A percentile compares a stretch with the other conserved stretches of the same genome.
These are phyloP conservation scores for Meloidogyne exigua DNA, from an alignment of 1,140 invertebrate genomes.

Conservation along the genomic window DNA sequence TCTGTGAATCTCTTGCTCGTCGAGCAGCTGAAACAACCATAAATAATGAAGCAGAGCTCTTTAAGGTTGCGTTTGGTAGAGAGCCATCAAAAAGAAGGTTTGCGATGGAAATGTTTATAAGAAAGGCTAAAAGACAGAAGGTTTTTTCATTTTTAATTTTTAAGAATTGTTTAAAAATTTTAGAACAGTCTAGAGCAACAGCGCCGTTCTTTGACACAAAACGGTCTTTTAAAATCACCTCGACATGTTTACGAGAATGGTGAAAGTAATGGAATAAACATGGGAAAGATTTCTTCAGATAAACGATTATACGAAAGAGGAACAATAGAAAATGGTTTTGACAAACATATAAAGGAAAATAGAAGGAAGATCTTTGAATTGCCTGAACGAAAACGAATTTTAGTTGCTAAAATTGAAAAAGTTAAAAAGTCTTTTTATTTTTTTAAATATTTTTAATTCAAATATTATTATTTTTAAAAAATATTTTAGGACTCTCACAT, in stretches of 20 bases:
- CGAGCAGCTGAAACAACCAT: not conserved
- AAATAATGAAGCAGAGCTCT: constrained; percentile 3
- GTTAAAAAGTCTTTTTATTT: constrained; percentile 4
- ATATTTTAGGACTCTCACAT: not conserved
- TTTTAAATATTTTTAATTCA: not conserved
- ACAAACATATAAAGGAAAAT: not conserved
- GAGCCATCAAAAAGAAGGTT: constrained; percentile 7
- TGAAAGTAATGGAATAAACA: constrained; percentile 10
- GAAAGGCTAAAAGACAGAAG: constrained; percentile 6
- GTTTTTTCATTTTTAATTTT: not conserved
- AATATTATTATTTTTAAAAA: not conserved
- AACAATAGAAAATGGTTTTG: not conserved
- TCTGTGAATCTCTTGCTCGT: constrained; percentile 1
- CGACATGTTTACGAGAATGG: not conserved
- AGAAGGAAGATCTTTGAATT: constrained; percentile 15
- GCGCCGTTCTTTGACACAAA: not conserved
- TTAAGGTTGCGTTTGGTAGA: constrained; percentile 4
- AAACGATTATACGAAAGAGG: constrained; percentile 2
- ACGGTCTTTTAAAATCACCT: not conserved
- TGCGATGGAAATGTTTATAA: constrained; percentile 13
- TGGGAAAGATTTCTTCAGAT: not conserved
- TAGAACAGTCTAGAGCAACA: not conserved
- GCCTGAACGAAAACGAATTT: constrained; percentile 25
- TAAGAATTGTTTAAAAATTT: not conserved
- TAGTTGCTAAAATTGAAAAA: constrained; percentile 23